Conservation (phyloP, 2,113 vertebrate genomes). For the Saguinus midas region DNA sequence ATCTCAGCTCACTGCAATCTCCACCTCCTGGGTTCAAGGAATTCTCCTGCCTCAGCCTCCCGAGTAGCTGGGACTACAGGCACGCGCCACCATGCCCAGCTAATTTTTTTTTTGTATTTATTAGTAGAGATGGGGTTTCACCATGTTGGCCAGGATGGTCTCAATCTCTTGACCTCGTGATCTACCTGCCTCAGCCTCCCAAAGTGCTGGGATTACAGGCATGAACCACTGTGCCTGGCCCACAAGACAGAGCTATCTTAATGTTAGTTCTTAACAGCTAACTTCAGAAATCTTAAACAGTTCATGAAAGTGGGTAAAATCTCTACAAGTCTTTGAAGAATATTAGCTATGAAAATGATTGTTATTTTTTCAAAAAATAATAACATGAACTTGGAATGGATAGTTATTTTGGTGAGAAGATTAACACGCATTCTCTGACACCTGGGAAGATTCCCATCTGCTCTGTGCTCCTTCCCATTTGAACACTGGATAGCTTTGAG, state of each 20-base stretch:
- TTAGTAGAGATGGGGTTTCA: no score
- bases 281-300: constrained; percentile 15
- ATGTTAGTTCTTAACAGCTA: background rate
- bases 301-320: constrained; percentile 10
- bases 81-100: no score
- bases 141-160: no score
- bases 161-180: no score
- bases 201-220: no score
- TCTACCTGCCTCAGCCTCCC: no score
- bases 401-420: background rate
- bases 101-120: no score
- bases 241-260: background rate
- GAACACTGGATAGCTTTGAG: background rate
- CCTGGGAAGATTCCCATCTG: background rate
- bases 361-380: background rate
- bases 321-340: constrained; percentile 11
- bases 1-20: no score
- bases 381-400: background rate
- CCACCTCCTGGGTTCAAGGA: no score
- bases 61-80: no score
- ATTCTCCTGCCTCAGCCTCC: no score
- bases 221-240: no score
- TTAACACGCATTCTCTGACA: background rate
- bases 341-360: background rate
- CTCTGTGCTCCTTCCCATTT: background rate